Evolutionary conservation across 2,888 invertebrate genomes (phyloP).

Genomic region (Aromia moschata): DNA sequence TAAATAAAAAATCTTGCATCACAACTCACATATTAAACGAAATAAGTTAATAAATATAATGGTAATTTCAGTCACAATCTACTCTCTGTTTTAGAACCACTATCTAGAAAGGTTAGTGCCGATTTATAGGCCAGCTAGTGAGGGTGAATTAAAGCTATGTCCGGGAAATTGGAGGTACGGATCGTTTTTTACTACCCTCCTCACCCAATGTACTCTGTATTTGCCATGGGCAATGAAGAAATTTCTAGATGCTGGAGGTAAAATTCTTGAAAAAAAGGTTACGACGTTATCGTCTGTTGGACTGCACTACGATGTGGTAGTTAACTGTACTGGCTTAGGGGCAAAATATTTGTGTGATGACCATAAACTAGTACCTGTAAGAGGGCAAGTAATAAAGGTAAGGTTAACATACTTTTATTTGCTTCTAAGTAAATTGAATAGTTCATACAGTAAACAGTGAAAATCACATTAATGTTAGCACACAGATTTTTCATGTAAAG

Average conservation of each 20-base stretch:
- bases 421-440: no score
- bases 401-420: neutral
- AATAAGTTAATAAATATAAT: no score
- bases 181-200: constrained; percentile 80
- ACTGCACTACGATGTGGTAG: constrained; percentile 72
- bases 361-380: constrained; percentile 76
- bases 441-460: no score
- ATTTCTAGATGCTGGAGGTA: constrained; percentile 71
- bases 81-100: constrained; percentile 71
- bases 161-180: constrained; percentile 85
- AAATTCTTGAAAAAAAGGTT: constrained; percentile 68
- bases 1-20: no score
- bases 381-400: constrained; percentile 77
- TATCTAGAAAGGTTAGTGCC: constrained; percentile 81
- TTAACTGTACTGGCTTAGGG: constrained; percentile 90
- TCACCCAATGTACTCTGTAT: constrained; percentile 78
- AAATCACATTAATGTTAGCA: no score
- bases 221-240: constrained; percentile 80
- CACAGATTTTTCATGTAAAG: no score
- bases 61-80: no score
- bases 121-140: constrained; percentile 74
- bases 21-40: no score
- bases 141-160: constrained; percentile 78
- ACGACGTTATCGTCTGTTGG: constrained; percentile 70
- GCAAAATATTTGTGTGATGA: constrained; percentile 81